Percentiles rank a stretch among this genome's conserved stretches.
Evolutionary conservation across 64 coral and sea anemone genomes (phyloP).

Genomic region (Orbicella faveolata): DNA sequence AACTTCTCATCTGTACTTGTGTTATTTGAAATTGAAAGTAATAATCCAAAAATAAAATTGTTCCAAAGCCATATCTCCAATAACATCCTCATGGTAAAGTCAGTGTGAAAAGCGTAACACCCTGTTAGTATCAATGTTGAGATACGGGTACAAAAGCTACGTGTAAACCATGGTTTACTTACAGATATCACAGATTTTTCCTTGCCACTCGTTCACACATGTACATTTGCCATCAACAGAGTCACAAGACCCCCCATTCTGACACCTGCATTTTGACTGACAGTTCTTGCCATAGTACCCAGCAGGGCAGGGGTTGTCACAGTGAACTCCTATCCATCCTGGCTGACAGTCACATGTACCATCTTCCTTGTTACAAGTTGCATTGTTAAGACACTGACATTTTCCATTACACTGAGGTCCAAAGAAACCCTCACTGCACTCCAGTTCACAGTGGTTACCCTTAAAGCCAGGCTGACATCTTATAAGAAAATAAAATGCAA

Average conservation of each 20-base stretch:
- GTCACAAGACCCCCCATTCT: constrained; percentile 88
- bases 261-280: constrained; percentile 65
- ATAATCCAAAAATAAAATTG: too few species aligned
- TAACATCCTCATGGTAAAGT: too few species aligned
- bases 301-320: constrained; percentile 73
- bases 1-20: too few species aligned
- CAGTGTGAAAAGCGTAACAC: too few species aligned
- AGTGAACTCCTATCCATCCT: constrained; percentile 74
- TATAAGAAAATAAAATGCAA: neutral
- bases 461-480: constrained; percentile 69
- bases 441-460: constrained; percentile 45
- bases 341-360: constrained; percentile 78
- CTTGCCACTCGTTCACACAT: constrained; percentile 93
- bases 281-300: constrained; percentile 90
- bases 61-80: too few species aligned
- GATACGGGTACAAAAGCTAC: too few species aligned
- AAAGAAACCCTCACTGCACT: constrained; percentile 55
- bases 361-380: constrained; percentile 68
- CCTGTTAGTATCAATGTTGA: too few species aligned
- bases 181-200: constrained; percentile 65
- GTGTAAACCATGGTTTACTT: constrained; percentile 18
- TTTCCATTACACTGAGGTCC: constrained; percentile 67
- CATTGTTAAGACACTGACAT: constrained; percentile 75
- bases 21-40: too few species aligned
- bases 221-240: constrained; percentile 65